Conservation (phyloP, 2,888 invertebrate species). For the Branchinecta sandiegonensis region DNA sequence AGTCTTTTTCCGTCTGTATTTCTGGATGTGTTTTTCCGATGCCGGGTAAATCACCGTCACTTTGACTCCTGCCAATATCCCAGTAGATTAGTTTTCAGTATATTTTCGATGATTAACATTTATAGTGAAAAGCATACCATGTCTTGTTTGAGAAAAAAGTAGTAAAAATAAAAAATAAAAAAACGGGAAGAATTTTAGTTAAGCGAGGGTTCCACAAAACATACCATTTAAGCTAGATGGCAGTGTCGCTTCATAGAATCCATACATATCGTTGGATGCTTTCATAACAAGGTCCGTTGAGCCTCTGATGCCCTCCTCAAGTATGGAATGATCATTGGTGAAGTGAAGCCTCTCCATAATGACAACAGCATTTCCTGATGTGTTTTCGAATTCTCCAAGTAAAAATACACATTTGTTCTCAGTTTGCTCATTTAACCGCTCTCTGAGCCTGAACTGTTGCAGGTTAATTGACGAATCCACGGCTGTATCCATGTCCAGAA, state of each 20-base stretch:
- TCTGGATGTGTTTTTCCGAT: conserved; percentile 75
- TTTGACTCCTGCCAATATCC: conserved; percentile 56
- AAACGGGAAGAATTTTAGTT: background rate
- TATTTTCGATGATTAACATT: background rate
- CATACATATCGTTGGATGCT: conserved; percentile 11
- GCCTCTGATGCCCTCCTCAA: background rate
- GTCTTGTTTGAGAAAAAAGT: background rate
- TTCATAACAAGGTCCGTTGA: conserved; percentile 4
- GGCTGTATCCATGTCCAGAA: too few species aligned
- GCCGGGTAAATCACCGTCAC: conserved; percentile 84
- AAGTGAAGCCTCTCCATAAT: conserved; percentile 5
- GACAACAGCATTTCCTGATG: background rate
- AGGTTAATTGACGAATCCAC: background rate
- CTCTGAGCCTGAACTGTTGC: background rate
- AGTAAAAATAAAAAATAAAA: background rate
- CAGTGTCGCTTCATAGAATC: conserved; percentile 3
- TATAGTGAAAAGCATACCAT: background rate
- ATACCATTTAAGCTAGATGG: conserved; percentile 14
- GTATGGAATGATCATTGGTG: background rate
- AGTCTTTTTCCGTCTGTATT: conserved; percentile 58
- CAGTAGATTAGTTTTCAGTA: background rate
- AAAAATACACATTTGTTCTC: conserved; percentile 1
- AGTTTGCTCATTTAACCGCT: background rate
- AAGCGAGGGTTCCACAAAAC: background rate
- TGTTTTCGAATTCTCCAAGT: background rate